Evolutionary conservation across 2,113 vertebrate species (phyloP), one percentile per base, ranked within the genome.

Genomic region (Oryzias curvinotus): DNA sequence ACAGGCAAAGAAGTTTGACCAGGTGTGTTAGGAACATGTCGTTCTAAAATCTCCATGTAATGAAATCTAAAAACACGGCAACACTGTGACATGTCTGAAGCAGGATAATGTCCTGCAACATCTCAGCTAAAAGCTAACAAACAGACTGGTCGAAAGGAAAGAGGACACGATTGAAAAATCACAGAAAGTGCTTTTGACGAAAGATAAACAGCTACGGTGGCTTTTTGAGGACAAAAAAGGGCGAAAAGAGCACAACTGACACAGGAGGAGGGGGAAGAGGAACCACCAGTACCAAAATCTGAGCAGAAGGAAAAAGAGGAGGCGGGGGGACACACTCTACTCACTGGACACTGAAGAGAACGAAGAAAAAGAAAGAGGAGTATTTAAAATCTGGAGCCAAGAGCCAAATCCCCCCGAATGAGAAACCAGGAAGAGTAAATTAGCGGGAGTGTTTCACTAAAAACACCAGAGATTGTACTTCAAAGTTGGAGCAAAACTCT

Each of bases 21-120:
- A 78, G 46, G 63, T 73, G 75, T 68, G 57, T 68, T 56, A 57
- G 42, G 48, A 67, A 61, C 61, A 28, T 12, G 13, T 41, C 2
- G 51, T 44, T 63, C 51, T 19, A 23, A 5, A 25, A 45, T 41
- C 45, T 54, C 45, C 23, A 36, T 2, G 10, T 36, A 36, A 36
- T 36, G 8, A 36, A 3, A 3, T 36, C 36, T 2, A 47, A 47
- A 47, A 47, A 47, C 16, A 47, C 16, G 4, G 23, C 44, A 36
- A 68, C 49, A 14, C 8, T 51, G 52, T 49, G 17, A 58, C 7
- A 8, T 42, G 62, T 57, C 5, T 50, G 49, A 68, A 23, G 47
- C 18, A 56, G 57, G 16, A 62, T 43, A 21, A 43, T 47, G 10
- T 36, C 17, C 48, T 47, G 16, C 46, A 3, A 19, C 7, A 25